phyloP scores from a whole-genome alignment of 1,140 invertebrate species.

The Cyclargus thomasi region DNA sequence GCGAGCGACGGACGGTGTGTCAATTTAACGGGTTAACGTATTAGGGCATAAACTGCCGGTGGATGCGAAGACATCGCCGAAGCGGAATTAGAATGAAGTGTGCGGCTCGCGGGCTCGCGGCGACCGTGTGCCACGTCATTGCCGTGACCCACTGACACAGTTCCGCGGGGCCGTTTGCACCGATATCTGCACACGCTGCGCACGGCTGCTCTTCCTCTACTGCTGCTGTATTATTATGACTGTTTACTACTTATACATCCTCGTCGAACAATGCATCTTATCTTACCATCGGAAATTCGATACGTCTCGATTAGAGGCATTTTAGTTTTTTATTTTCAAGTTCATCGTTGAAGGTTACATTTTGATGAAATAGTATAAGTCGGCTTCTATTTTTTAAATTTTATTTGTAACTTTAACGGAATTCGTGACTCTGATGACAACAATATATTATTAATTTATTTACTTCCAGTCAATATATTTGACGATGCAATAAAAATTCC shows the following conservation, averaged over 20 bases:
- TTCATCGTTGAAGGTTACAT: too few relatives aligned
- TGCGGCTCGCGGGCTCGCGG: constrained; percentile 55
- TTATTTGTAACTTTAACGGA: too few relatives aligned
- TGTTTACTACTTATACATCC: too few relatives aligned
- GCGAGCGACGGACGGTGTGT: constrained; percentile 27
- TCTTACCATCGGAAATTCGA: too few relatives aligned
- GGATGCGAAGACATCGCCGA: constrained; percentile 60
- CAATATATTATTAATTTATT: neutral
- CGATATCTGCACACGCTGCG: constrained; percentile 70
- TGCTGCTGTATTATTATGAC: constrained; percentile 31
- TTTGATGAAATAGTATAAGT: too few relatives aligned
- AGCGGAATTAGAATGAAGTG: constrained; percentile 74
- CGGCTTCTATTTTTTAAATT: too few relatives aligned
- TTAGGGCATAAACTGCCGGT: constrained; percentile 52
- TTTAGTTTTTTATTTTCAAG: too few relatives aligned
- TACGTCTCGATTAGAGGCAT: too few relatives aligned
- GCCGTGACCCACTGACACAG: constrained; percentile 73
- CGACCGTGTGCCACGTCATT: constrained; percentile 73
- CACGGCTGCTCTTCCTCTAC: constrained; percentile 61
- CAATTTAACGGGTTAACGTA: constrained; percentile 39
- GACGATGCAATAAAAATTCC: neutral
- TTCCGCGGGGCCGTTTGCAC: constrained; percentile 72
- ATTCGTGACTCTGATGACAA: too few relatives aligned
- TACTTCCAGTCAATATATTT: neutral
- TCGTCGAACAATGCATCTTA: too few relatives aligned